These are phyloP conservation scores for Acronicta leporina DNA, from an alignment of 2,888 invertebrate genomes.

Conservation along the genomic window DNA sequence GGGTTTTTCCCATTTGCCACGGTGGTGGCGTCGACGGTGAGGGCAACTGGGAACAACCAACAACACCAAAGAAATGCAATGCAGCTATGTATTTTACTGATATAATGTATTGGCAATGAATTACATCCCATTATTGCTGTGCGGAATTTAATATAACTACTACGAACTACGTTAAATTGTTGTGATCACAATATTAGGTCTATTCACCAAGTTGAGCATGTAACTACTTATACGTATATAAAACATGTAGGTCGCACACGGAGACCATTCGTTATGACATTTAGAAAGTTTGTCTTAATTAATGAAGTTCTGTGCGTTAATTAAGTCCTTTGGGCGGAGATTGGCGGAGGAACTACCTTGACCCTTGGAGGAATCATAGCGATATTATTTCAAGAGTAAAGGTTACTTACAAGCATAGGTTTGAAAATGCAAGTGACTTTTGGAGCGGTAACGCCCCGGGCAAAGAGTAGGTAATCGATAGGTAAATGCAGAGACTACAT, in stretches of 20 bases:
- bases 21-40: too few relatives aligned
- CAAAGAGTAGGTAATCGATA: constrained; percentile 58
- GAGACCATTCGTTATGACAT: constrained; percentile 6
- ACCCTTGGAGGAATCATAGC: constrained; percentile 11
- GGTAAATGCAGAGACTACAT: constrained; percentile 55
- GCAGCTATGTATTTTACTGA: too few relatives aligned
- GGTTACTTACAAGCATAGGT: constrained; percentile 37
- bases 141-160: too few relatives aligned
- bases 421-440: constrained; percentile 22
- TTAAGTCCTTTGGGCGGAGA: constrained; percentile 27
- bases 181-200: background rate
- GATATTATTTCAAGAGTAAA: constrained; percentile 19
- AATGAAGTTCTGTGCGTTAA: constrained; percentile 40
- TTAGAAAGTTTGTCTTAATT: constrained; percentile 34
- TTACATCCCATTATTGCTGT: too few relatives aligned
- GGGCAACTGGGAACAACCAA: too few relatives aligned
- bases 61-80: too few relatives aligned
- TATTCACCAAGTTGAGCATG: background rate
- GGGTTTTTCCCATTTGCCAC: too few relatives aligned
- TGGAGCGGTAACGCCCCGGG: constrained; percentile 28
- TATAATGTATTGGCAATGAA: background rate
- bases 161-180: too few relatives aligned
- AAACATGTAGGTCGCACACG: background rate
- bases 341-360: constrained; percentile 34
- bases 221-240: background rate